These are phyloP conservation scores for Drosophila picticornis DNA, from an alignment of 2,888 invertebrate species.

Conservation along the genomic window DNA sequence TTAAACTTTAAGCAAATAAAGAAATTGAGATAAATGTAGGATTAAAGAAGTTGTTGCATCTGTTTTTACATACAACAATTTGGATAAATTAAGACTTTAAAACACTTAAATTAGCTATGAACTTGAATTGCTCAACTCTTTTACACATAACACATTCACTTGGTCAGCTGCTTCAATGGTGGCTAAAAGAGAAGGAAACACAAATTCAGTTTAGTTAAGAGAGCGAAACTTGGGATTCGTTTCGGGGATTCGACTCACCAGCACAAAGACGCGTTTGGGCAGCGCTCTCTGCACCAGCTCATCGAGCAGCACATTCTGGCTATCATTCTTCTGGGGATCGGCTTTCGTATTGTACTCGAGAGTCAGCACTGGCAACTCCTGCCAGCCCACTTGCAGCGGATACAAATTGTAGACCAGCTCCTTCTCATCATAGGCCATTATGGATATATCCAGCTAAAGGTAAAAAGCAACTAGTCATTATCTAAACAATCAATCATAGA, in stretches of 20 bases:
- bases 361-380: slow-evolving; percentile 83
- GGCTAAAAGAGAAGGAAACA: slow-evolving; percentile 63
- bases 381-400: slow-evolving; percentile 85
- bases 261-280: slow-evolving; percentile 85
- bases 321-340: slow-evolving; percentile 83
- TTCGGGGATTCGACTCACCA: slow-evolving; percentile 69
- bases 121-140: slow-evolving; percentile 15
- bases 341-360: slow-evolving; percentile 84
- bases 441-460: slow-evolving; percentile 83
- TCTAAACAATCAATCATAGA: neutral
- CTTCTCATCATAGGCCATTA: slow-evolving; percentile 84
- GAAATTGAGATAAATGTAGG: slow-evolving; percentile 8
- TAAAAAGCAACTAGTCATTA: neutral
- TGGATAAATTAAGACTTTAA: slow-evolving; percentile 61
- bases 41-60: slow-evolving; percentile 37
- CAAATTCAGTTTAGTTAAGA: neutral
- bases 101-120: slow-evolving; percentile 61
- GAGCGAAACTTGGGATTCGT: neutral
- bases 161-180: slow-evolving; percentile 79
- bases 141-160: slow-evolving; percentile 51
- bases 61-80: slow-evolving; percentile 57
- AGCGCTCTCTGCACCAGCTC: slow-evolving; percentile 85
- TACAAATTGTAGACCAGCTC: slow-evolving; percentile 84
- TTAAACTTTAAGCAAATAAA: slow-evolving; percentile 62
- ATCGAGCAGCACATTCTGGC: slow-evolving; percentile 81